phyloP scores from a whole-genome alignment of 2,888 invertebrate species.

The Phanerotoma sp. region DNA sequence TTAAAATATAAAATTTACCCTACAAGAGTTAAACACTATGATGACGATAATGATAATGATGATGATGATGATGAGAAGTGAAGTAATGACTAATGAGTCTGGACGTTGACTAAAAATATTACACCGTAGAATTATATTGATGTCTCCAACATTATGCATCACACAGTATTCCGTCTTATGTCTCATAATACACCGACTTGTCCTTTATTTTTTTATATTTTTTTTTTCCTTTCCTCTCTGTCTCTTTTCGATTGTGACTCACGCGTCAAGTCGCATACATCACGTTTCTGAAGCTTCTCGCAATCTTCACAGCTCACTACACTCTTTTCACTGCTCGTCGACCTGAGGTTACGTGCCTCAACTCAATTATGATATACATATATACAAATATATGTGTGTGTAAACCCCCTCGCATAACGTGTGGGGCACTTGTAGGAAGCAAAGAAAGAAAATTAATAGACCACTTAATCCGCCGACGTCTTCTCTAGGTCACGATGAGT shows the following conservation, averaged over 20 bases:
- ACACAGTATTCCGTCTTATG: too few relatives aligned
- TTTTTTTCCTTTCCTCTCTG: conserved; percentile 6
- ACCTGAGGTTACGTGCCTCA: conserved; percentile 34
- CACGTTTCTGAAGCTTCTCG: conserved; percentile 15
- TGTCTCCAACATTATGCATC: too few relatives aligned
- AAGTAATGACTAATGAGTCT: too few relatives aligned
- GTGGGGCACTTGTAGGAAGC: not conserved
- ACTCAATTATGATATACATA: conserved; percentile 25
- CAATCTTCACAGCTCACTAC: conserved; percentile 13
- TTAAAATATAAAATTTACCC: too few relatives aligned
- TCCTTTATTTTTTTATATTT: not conserved
- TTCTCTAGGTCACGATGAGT: conserved; percentile 32
- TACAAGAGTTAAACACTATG: not conserved
- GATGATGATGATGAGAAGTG: too few relatives aligned
- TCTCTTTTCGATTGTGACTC: conserved; percentile 31
- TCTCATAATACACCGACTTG: too few relatives aligned
- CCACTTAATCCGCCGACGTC: conserved; percentile 34
- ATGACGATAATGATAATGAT: too few relatives aligned
- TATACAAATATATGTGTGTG: conserved; percentile 29
- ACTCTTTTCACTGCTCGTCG: conserved; percentile 21
- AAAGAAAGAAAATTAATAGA: conserved; percentile 34
- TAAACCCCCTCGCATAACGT: too few relatives aligned
- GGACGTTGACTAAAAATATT: too few relatives aligned
- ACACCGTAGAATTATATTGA: not conserved
- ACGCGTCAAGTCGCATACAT: conserved; percentile 48